Evolutionary conservation across 1,140 invertebrate genomes (phyloP).

Genomic region (Saxidomus purpurata): DNA sequence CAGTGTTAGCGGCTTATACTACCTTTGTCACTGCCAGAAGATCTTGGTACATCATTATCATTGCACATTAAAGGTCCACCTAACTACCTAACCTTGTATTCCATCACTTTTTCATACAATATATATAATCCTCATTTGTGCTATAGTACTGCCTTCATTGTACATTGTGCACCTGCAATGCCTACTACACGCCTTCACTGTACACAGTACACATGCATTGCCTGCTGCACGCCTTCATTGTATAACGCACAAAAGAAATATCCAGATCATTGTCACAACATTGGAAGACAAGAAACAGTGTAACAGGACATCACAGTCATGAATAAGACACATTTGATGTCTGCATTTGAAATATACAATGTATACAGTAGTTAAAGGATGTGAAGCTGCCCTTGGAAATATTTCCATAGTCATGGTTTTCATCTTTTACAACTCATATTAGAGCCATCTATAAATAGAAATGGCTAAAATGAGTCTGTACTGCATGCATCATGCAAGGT

Average conservation of each 20-base stretch:
- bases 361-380: not conserved
- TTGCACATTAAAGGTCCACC: no score
- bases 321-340: slow-evolving; percentile 14
- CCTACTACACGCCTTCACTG: no score
- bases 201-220: no score
- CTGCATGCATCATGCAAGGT: slow-evolving; percentile 55
- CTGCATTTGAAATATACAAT: not conserved
- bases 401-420: slow-evolving; percentile 17
- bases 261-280: slow-evolving; percentile 18
- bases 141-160: no score
- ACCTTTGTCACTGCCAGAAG: not conserved
- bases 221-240: no score
- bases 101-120: no score
- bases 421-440: not conserved
- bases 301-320: slow-evolving; percentile 4
- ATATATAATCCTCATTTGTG: no score
- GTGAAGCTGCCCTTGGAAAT: slow-evolving; percentile 18
- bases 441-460: slow-evolving; percentile 48
- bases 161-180: no score
- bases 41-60: not conserved
- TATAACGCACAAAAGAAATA: not conserved
- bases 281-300: not conserved
- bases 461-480: not conserved
- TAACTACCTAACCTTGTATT: no score
- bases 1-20: not conserved